Base-by-base conservation (phyloP, 2,797 vertebrate genomes). In the Anisognathus igniventris region DNA sequence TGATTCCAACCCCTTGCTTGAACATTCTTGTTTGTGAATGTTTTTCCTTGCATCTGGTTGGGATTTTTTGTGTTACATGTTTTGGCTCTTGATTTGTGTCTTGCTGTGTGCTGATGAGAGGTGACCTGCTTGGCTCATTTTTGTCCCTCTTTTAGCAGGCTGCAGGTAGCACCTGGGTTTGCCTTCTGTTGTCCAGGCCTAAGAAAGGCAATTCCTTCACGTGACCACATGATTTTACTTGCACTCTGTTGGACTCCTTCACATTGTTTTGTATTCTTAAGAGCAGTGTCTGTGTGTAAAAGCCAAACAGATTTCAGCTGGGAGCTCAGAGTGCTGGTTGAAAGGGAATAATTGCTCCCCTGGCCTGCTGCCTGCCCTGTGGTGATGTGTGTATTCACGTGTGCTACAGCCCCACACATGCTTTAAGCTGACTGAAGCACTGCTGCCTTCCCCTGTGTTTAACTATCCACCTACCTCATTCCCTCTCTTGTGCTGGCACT, bases 391-490 rank as follows among this genome's bases (percentile, higher is more conserved):
- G 18, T 27, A 1, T n/a, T 72, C 57, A 10, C 3, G 31, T 23
- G 53, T 2, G 12, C 45, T 57, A 2, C 50, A 31, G 40, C 20
- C 53, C 0, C 5, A 15, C 13, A 4, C 0, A 2, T 19, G 25
- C 57, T 88, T 80, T 51, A n/a, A 42, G 37, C 23, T 86, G 70
- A 27, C 24, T 53, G 80, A 68, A 50, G 35, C 30, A 2, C 56
- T 25, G 14, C 48, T 79, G 62, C 44, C 54, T 65, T 78, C 14
- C 6, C 17, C 17, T 0, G 0, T 62, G 3, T n/a, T 60, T 35
- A 60, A 6, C 40, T 40, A 4, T 24, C 11, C 1, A 2, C 28
- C 21, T 56, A 1, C 27, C 7, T 77, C 33, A 9, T 77, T 56
- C 18, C 23, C 23, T 91, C 37, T 40, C 17, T 17, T 53, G 22